Conservation (phyloP, 2,797 vertebrate species). For the Periparus ater region DNA sequence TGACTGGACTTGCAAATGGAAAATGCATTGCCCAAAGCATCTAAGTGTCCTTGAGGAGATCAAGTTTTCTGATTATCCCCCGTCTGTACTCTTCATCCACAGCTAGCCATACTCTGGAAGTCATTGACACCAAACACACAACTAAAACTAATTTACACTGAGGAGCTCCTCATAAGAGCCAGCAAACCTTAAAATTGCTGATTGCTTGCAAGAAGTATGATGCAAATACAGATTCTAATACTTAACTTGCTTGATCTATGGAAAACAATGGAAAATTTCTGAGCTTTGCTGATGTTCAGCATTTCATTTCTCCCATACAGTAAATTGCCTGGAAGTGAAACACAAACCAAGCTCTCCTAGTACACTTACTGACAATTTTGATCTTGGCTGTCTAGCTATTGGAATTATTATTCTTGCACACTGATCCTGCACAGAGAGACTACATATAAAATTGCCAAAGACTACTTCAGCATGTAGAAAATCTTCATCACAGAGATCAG, state of each 20-base stretch:
- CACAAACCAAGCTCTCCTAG: background rate
- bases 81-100: background rate
- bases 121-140: background rate
- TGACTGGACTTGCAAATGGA: background rate
- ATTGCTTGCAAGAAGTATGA: background rate
- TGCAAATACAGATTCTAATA: background rate
- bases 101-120: background rate
- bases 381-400: background rate
- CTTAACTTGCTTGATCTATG: background rate
- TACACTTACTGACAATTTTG: background rate
- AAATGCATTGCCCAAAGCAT: background rate
- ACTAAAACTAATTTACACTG: background rate
- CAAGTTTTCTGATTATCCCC: background rate
- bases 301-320: background rate
- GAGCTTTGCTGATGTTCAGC: background rate
- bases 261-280: background rate
- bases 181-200: background rate
- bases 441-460: background rate
- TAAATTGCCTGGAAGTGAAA: background rate
- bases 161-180: background rate
- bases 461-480: rapidly evolving
- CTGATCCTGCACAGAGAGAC: background rate
- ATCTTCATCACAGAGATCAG: background rate
- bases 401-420: background rate
- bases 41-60: background rate